Evolutionary conservation across 2,888 invertebrate species (phyloP).

Genomic region (Protodeltote pygarga): DNA sequence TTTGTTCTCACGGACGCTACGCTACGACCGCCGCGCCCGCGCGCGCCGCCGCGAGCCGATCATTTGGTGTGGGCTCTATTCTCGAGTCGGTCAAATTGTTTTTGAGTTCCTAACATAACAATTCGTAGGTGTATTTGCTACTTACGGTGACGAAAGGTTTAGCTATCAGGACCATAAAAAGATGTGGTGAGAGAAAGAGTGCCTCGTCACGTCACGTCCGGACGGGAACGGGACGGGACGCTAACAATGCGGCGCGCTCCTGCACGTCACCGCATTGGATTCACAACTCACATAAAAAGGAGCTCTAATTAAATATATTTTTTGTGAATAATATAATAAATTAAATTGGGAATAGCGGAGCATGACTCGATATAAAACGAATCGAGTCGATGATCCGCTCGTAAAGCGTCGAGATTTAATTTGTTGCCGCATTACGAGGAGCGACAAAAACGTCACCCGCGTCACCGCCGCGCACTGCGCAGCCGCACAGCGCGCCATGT

Average conservation of each 20-base stretch:
- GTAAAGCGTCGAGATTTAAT: slow-evolving; percentile 57
- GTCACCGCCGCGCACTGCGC: slow-evolving; percentile 10
- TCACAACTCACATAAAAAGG: slow-evolving; percentile 39
- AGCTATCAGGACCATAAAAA: too few relatives aligned
- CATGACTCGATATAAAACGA: slow-evolving; percentile 55
- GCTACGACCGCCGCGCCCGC: too few relatives aligned
- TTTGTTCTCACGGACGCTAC: too few relatives aligned
- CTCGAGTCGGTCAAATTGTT: too few relatives aligned
- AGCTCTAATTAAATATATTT: slow-evolving; percentile 55
- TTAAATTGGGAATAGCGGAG: slow-evolving; percentile 54
- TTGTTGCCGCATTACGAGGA: slow-evolving; percentile 48
- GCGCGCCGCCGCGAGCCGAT: too few relatives aligned
- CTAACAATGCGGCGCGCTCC: neutral
- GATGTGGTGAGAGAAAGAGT: neutral
- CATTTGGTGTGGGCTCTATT: too few relatives aligned
- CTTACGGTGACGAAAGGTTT: too few relatives aligned
- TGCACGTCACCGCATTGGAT: slow-evolving; percentile 5
- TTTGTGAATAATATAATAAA: slow-evolving; percentile 62
- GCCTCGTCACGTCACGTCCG: neutral
- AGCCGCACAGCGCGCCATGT: slow-evolving; percentile 37
- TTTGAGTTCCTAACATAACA: too few relatives aligned
- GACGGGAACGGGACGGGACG: neutral
- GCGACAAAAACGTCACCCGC: slow-evolving; percentile 38
- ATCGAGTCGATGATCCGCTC: slow-evolving; percentile 47
- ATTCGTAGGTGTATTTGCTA: too few relatives aligned